Evolutionary conservation across 2,797 vertebrate genomes (phyloP).

Genomic region (Saxicola maurus): DNA sequence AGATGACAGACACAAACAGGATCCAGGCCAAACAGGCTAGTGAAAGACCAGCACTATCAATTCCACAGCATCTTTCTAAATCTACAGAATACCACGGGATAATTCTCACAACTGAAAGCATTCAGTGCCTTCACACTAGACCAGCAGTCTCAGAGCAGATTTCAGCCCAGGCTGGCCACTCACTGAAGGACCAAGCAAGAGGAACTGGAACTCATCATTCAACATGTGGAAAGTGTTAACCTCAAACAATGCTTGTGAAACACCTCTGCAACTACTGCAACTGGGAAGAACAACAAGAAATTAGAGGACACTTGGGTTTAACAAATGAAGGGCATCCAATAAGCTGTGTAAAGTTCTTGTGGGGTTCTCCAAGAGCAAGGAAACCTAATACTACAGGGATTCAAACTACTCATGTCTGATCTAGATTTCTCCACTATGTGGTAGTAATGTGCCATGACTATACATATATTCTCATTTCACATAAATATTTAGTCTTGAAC

Average conservation of each 20-base stretch:
- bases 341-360: neutral
- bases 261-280: neutral
- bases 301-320: neutral
- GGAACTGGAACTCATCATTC: rapidly evolving
- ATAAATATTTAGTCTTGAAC: neutral
- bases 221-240: neutral
- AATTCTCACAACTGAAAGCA: neutral
- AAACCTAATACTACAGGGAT: neutral
- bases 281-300: neutral
- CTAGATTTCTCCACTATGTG: conserved; percentile 6
- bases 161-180: neutral
- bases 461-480: neutral
- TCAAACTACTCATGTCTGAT: neutral
- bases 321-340: neutral
- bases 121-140: rapidly evolving
- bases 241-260: neutral
- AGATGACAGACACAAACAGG: neutral
- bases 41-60: neutral
- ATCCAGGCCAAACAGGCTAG: neutral
- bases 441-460: neutral
- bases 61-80: neutral
- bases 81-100: neutral
- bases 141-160: neutral
- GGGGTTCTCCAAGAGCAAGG: neutral
- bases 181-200: neutral